Percentiles rank a stretch among this genome's conserved stretches.
Conservation (phyloP, 2,888 invertebrate genomes). For the Torymus aiolomorphi region DNA sequence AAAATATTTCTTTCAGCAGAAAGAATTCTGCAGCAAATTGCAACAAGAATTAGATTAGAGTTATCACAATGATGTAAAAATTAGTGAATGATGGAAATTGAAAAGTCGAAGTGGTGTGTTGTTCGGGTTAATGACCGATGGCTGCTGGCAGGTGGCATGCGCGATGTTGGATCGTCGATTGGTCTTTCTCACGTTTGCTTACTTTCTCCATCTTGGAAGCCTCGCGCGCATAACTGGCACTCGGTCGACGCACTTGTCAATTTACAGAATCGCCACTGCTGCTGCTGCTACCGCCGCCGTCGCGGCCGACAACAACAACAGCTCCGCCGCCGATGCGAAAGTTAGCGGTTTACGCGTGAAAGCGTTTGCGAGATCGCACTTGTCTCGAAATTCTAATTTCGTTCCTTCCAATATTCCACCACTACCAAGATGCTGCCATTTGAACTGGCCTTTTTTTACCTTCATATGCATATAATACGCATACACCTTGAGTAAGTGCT, state of each 20-base stretch:
- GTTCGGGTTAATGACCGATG: too few relatives aligned
- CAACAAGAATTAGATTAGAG: too few relatives aligned
- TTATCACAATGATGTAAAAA: too few relatives aligned
- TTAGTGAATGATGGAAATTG: too few relatives aligned
- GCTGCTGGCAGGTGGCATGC: not conserved
- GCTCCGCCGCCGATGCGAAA: slow-evolving; percentile 9
- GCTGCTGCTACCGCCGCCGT: not conserved
- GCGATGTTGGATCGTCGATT: too few relatives aligned
- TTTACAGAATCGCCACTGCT: not conserved
- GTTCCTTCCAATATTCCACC: too few relatives aligned
- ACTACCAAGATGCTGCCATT: too few relatives aligned
- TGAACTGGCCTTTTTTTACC: not conserved
- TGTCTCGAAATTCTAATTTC: not conserved
- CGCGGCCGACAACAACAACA: not conserved
- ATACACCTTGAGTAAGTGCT: not conserved
- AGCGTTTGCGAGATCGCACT: not conserved
- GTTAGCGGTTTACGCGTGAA: slow-evolving; percentile 7
- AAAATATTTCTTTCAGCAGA: too few relatives aligned
- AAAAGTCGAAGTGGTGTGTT: too few relatives aligned
- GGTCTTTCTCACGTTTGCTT: slow-evolving; percentile 38
- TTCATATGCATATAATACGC: not conserved
- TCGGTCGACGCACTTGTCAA: slow-evolving; percentile 16
- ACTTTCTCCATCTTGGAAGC: slow-evolving; percentile 43
- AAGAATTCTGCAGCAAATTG: too few relatives aligned
- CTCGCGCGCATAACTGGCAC: not conserved